These are phyloP conservation scores for Pegoplata infirma DNA, from an alignment of 2,888 invertebrate species.

Conservation along the genomic window DNA sequence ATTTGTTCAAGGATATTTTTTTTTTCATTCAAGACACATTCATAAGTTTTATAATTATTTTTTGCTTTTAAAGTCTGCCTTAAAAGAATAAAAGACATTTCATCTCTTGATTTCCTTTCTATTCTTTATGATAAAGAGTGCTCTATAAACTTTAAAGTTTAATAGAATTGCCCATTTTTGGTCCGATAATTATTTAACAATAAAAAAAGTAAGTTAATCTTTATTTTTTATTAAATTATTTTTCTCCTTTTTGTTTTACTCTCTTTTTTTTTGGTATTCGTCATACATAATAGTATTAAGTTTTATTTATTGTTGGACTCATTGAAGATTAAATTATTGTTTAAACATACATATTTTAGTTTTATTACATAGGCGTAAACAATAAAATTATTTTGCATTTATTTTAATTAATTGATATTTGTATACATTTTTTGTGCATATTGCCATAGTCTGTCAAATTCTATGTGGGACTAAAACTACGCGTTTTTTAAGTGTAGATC, in stretches of 20 bases:
- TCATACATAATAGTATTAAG: too few species aligned
- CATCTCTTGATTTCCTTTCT: constrained; percentile 3
- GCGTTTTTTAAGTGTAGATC: too few species aligned
- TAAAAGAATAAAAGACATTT: constrained; percentile 25
- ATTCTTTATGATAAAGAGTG: not conserved
- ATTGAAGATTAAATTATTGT: too few species aligned
- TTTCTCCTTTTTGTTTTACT: not conserved
- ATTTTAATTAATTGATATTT: too few species aligned
- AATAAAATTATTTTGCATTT: too few species aligned
- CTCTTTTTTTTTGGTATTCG: not conserved
- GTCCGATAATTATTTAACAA: constrained; percentile 23
- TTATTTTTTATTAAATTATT: constrained; percentile 1
- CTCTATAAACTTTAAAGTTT: not conserved
- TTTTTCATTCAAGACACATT: constrained; percentile 1
- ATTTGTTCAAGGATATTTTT: constrained; percentile 42
- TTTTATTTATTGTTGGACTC: too few species aligned
- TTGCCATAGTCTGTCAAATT: too few species aligned
- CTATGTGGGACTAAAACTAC: too few species aligned
- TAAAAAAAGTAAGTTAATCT: constrained; percentile 54
- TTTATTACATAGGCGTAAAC: too few species aligned
- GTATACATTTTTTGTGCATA: too few species aligned
- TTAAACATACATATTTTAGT: too few species aligned
- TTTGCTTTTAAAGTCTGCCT: not conserved
- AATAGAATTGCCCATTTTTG: constrained; percentile 54
- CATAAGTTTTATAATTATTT: not conserved